phyloP scores from a whole-genome alignment of 2,888 invertebrate genomes.

The Chloroclysta siterata region DNA sequence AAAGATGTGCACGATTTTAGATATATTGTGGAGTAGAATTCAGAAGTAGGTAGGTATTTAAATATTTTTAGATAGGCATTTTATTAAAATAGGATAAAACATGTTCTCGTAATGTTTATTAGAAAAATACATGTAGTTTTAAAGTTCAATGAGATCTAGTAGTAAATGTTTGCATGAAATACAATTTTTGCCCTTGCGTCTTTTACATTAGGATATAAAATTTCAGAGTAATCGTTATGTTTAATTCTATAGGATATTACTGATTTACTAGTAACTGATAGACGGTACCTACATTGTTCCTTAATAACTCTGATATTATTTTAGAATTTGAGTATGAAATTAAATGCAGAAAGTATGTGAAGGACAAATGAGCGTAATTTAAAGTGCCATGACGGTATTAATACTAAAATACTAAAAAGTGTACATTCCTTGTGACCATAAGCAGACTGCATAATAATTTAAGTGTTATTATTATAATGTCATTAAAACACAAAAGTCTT shows the following conservation, averaged over 20 bases:
- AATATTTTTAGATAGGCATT: constrained; percentile 33
- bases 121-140: constrained; percentile 26
- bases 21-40: constrained; percentile 18
- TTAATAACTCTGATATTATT: constrained; percentile 21
- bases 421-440: constrained; percentile 34
- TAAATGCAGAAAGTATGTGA: constrained; percentile 23
- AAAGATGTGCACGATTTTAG: constrained; percentile 12
- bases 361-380: constrained; percentile 26
- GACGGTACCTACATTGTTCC: constrained; percentile 25
- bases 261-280: constrained; percentile 21
- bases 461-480: constrained; percentile 20
- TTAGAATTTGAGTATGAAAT: constrained; percentile 17
- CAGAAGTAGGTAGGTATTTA: constrained; percentile 33
- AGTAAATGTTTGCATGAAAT: constrained; percentile 23
- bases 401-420: constrained; percentile 32
- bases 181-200: constrained; percentile 16
- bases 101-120: constrained; percentile 28
- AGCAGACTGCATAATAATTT: constrained; percentile 25
- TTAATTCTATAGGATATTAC: constrained; percentile 20
- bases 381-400: constrained; percentile 35
- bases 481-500: constrained; percentile 20
- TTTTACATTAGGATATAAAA: constrained; percentile 14
- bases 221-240: constrained; percentile 18
- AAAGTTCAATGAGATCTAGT: constrained; percentile 18
- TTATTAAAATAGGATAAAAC: constrained; percentile 27